A percentile compares a stretch with the other conserved stretches of the same genome.
phyloP scores from a whole-genome alignment of 2,113 vertebrate species.

The Proterorhinus semilunaris region DNA sequence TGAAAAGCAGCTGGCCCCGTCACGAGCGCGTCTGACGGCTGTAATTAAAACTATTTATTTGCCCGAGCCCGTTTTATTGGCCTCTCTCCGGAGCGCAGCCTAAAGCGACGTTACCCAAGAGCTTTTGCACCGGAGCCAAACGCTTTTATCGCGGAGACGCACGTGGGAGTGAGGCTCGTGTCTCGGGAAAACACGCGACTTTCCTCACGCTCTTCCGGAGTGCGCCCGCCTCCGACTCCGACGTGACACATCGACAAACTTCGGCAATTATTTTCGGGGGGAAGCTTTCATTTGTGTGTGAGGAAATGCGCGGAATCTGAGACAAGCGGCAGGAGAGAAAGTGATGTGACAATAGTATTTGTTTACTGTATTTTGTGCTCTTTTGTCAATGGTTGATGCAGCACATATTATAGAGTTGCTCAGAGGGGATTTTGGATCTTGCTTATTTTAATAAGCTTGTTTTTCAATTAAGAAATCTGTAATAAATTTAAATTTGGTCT shows the following conservation, averaged over 20 bases:
- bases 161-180: neutral
- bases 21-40: neutral
- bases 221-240: neutral
- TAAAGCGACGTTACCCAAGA: neutral
- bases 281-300: slow-evolving; percentile 24
- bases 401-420: too few relatives aligned
- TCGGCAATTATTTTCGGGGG: slow-evolving; percentile 22
- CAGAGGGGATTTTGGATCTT: too few relatives aligned
- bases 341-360: neutral
- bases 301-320: slow-evolving; percentile 16
- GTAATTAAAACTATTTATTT: slow-evolving; percentile 8
- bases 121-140: neutral
- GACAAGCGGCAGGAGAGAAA: neutral
- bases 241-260: neutral
- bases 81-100: neutral
- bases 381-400: too few relatives aligned
- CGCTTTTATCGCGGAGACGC: neutral
- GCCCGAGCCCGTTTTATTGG: neutral
- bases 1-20: neutral
- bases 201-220: neutral
- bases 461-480: too few relatives aligned
- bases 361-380: neutral
- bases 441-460: too few relatives aligned
- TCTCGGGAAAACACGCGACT: neutral
- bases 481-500: too few relatives aligned